phyloP scores from a whole-genome alignment of 1,140 invertebrate genomes.

The Drosophila yakuba region DNA sequence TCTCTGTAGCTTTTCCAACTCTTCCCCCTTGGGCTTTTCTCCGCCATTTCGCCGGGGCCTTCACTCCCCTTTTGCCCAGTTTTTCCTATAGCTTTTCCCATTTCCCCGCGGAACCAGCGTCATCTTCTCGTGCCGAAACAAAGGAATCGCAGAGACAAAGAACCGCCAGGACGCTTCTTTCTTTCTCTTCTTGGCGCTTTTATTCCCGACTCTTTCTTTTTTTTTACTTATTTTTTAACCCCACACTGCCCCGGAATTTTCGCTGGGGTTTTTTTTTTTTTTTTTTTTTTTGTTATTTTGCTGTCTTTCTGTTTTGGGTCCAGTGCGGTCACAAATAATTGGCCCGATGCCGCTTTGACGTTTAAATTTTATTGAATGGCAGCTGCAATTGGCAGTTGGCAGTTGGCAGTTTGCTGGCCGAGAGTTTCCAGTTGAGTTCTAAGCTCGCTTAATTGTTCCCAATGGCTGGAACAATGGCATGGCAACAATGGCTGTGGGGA shows the following conservation, averaged over 20 bases:
- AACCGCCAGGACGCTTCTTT: conserved; percentile 45
- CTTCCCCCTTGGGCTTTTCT: neutral
- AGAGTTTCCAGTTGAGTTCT: conserved; percentile 30
- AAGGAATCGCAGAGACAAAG: conserved; percentile 59
- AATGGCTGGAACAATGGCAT: conserved; percentile 44
- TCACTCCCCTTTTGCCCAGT: neutral
- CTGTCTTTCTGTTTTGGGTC: conserved; percentile 38
- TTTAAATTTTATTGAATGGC: conserved; percentile 80
- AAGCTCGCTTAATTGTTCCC: conserved; percentile 52
- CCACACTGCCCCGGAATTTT: neutral
- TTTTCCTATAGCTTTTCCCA: neutral
- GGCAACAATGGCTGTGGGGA: conserved; percentile 22
- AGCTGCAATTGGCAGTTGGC: conserved; percentile 74
- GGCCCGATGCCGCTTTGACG: conserved; percentile 70
- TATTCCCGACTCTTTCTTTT: neutral
- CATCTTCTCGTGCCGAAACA: conserved; percentile 45
- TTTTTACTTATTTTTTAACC: neutral
- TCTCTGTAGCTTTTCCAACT: conserved; percentile 9
- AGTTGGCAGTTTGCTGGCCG: conserved; percentile 35
- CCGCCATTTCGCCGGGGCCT: neutral
- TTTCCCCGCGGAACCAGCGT: conserved; percentile 6
- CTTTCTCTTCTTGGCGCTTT: conserved; percentile 19
- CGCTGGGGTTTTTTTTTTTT: neutral
- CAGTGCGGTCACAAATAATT: conserved; percentile 79
- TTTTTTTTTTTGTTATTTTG: neutral